Evolutionary conservation across 2,888 invertebrate genomes (phyloP).

Genomic region (Eucera pruinosa): DNA sequence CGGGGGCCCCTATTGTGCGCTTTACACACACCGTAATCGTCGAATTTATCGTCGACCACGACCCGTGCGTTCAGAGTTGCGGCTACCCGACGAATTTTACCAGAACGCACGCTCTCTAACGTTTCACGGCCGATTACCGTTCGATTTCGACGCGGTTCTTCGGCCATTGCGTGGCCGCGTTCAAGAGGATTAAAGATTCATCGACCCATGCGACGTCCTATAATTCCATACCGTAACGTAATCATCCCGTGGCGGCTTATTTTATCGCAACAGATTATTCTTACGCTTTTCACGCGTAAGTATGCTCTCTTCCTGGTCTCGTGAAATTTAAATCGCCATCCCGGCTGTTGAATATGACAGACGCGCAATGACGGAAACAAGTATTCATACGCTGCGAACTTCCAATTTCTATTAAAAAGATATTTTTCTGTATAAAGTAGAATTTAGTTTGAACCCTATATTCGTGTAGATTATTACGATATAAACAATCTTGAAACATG

Average conservation of each 20-base stretch:
- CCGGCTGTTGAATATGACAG: neutral
- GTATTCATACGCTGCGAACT: too few relatives aligned
- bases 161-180: conserved; percentile 23
- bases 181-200: conserved; percentile 51
- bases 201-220: conserved; percentile 14
- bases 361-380: too few relatives aligned
- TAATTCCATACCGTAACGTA: conserved; percentile 25
- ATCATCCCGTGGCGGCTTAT: conserved; percentile 25
- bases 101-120: conserved; percentile 1
- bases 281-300: neutral
- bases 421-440: too few relatives aligned
- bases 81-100: conserved; percentile 7
- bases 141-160: conserved; percentile 30
- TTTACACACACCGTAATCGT: conserved; percentile 36
- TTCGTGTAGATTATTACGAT: too few relatives aligned
- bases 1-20: conserved; percentile 20
- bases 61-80: neutral
- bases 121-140: conserved; percentile 30
- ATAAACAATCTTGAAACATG: too few relatives aligned
- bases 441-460: too few relatives aligned
- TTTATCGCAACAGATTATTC: conserved; percentile 14
- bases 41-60: conserved; percentile 33
- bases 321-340: neutral
- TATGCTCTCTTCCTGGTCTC: neutral
- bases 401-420: too few relatives aligned